Percentiles rank a stretch among this genome's conserved stretches.
Conservation (phyloP, 2,888 invertebrate genomes). For the Euphydryas editha region DNA sequence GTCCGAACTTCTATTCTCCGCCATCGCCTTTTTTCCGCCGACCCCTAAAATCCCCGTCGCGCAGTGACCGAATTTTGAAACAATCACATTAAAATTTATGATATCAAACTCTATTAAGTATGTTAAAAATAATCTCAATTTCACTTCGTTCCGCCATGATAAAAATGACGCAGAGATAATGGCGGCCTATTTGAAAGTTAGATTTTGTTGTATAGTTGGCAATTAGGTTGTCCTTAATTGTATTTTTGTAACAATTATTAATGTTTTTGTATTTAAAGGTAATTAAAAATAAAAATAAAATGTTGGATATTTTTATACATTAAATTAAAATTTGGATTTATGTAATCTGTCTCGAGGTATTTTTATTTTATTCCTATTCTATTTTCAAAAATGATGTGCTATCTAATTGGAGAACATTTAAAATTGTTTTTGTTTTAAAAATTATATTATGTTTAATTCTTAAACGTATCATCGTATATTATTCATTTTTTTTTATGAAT, state of each 20-base stretch:
- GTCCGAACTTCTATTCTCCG: constrained; percentile 82
- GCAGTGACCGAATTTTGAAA: constrained; percentile 53
- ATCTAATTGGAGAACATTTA: too few relatives aligned
- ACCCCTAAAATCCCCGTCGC: constrained; percentile 54
- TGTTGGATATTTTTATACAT: too few relatives aligned
- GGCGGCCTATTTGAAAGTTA: constrained; percentile 62
- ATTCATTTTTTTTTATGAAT: too few relatives aligned
- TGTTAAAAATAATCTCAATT: constrained; percentile 51
- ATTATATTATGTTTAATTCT: too few relatives aligned
- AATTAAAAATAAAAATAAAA: too few relatives aligned
- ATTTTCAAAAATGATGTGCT: too few relatives aligned
- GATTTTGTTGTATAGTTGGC: neutral
- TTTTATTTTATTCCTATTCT: too few relatives aligned
- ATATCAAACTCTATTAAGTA: constrained; percentile 40
- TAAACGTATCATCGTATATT: too few relatives aligned
- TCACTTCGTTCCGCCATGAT: constrained; percentile 64
- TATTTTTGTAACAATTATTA: neutral
- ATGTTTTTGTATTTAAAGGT: neutral
- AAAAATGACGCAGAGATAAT: constrained; percentile 56
- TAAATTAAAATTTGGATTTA: too few relatives aligned
- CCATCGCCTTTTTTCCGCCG: constrained; percentile 70
- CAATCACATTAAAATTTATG: constrained; percentile 27
- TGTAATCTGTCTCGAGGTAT: too few relatives aligned
- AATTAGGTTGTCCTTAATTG: neutral
- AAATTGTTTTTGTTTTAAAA: too few relatives aligned